phyloP scores from a whole-genome alignment of 2,113 vertebrate genomes.

The Lepisosteus osseus region DNA sequence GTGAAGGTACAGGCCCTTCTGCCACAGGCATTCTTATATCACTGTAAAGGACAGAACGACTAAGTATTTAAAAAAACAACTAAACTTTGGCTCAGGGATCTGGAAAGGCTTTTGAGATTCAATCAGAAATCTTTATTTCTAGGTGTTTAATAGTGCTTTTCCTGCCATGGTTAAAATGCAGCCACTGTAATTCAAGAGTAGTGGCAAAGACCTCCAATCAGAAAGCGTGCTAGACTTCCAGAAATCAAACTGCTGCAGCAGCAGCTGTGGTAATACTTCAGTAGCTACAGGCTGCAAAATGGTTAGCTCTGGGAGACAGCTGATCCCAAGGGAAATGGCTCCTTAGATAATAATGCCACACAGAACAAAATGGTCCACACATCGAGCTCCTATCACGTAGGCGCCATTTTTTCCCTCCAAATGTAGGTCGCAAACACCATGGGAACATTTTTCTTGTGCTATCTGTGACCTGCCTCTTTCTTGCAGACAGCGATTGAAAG shows the following conservation, averaged over 20 bases:
- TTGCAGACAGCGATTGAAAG: slow-evolving; percentile 12
- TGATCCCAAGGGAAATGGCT: slow-evolving; percentile 1
- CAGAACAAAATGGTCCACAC: slow-evolving; percentile 1
- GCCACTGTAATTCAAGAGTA: too few species aligned
- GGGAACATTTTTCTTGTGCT: slow-evolving; percentile 10
- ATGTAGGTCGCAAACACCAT: slow-evolving; percentile 2
- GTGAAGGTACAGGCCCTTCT: too few species aligned
- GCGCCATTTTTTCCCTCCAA: background rate
- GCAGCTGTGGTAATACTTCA: background rate
- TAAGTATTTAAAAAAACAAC: too few species aligned
- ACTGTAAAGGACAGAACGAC: too few species aligned
- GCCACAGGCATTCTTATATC: too few species aligned
- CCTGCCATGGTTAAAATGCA: too few species aligned
- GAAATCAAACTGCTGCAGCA: slow-evolving; percentile 1
- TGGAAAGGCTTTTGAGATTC: too few species aligned
- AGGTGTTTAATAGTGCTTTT: too few species aligned
- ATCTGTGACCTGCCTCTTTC: slow-evolving; percentile 15
- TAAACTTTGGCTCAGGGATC: too few species aligned
- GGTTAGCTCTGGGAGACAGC: slow-evolving; percentile 2
- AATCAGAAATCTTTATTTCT: too few species aligned
- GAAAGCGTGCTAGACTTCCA: background rate
- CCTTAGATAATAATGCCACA: slow-evolving; percentile 7
- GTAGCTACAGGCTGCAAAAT: background rate
- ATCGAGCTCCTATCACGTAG: background rate
- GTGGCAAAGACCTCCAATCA: too few species aligned